Evolutionary conservation across 2,113 vertebrate genomes (phyloP).

Genomic region (Gymnogyps californianus): DNA sequence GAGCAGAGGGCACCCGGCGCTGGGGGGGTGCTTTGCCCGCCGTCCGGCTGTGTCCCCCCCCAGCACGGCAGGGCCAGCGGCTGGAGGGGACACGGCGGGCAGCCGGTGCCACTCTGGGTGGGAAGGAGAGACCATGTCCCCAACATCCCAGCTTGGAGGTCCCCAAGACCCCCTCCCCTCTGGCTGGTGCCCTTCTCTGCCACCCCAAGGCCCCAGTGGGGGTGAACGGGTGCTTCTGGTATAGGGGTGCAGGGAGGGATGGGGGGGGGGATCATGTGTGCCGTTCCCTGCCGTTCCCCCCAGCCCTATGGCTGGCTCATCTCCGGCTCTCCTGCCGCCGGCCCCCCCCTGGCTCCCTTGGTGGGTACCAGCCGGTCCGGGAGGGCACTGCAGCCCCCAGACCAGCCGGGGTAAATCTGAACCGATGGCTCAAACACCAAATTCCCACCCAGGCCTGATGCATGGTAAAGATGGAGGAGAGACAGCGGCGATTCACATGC

Average conservation of each 20-base stretch:
- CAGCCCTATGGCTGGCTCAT: not conserved
- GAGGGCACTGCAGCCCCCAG: not conserved
- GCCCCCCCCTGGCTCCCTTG: not conserved
- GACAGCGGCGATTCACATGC: accelerated
- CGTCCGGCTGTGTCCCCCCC: accelerated
- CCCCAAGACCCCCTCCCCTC: not conserved
- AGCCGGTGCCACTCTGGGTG: not conserved
- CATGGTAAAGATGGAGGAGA: not conserved
- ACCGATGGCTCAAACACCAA: not conserved
- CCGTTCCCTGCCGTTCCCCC: not conserved
- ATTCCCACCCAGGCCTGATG: not conserved
- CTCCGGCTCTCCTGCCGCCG: not conserved
- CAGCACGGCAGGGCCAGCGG: accelerated
- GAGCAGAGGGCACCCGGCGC: not conserved
- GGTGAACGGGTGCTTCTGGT: not conserved
- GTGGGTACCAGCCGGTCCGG: accelerated
- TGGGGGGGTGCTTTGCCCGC: not conserved
- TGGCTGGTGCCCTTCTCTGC: accelerated
- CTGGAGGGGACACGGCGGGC: not conserved
- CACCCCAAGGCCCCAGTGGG: not conserved
- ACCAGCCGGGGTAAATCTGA: accelerated
- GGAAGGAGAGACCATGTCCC: not conserved
- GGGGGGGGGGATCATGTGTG: too few species aligned
- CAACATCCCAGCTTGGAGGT: not conserved
- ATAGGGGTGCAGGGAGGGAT: too few species aligned